phyloP scores from a whole-genome alignment of 2,888 invertebrate species.

The Argynnis bischoffii region DNA sequence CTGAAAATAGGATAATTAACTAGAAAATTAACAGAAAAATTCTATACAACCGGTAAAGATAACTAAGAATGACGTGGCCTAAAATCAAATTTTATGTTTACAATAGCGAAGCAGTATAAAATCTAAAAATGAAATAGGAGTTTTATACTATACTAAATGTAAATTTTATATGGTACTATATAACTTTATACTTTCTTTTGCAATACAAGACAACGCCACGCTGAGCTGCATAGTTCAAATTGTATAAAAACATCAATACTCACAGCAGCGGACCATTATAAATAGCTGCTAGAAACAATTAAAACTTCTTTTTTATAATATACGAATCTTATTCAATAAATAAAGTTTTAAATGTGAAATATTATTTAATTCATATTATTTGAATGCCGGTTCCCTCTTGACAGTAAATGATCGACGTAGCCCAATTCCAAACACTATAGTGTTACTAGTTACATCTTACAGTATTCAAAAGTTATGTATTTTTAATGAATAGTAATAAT shows the following conservation, averaged over 20 bases:
- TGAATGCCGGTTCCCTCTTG: constrained; percentile 33
- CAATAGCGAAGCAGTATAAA: not conserved
- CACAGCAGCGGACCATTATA: constrained; percentile 26
- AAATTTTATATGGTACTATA: not conserved
- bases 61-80: constrained; percentile 35
- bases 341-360: constrained; percentile 9
- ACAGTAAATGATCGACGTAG: constrained; percentile 63
- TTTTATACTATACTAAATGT: not conserved
- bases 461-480: too few relatives aligned
- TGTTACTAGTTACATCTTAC: constrained; percentile 40
- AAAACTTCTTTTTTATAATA: constrained; percentile 3
- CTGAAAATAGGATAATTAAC: constrained; percentile 50
- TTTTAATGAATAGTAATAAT: too few relatives aligned
- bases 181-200: not conserved
- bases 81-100: constrained; percentile 11
- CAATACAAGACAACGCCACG: constrained; percentile 10
- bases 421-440: constrained; percentile 37
- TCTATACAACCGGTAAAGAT: constrained; percentile 11
- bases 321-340: not conserved
- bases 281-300: constrained; percentile 4
- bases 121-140: not conserved
- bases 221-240: not conserved
- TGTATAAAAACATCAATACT: constrained; percentile 16
- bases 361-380: constrained; percentile 27
- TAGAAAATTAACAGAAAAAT: constrained; percentile 12